A percentile compares a stretch with the other conserved stretches of the same genome.
These are phyloP conservation scores for Rhodeus uyekii DNA, from an alignment of 2,797 vertebrate genomes.

Conservation along the genomic window DNA sequence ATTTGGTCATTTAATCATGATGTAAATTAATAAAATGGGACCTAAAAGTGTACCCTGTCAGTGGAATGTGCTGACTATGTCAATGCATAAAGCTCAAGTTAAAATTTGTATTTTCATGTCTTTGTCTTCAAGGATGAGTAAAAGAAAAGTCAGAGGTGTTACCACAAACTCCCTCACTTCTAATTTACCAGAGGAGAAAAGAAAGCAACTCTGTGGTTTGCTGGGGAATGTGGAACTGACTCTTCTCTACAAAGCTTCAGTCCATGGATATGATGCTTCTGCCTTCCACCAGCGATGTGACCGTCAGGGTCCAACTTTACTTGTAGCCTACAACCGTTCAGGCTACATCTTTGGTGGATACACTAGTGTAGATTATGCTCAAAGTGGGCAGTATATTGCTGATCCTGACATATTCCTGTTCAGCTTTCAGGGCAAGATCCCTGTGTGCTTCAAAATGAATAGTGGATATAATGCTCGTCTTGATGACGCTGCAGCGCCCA, in stretches of 20 bases:
- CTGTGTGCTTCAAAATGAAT: conserved; percentile 47
- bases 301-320: conserved; percentile 59
- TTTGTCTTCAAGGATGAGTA: not conserved
- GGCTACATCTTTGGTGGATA: conserved; percentile 68
- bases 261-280: conserved; percentile 57
- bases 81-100: not conserved
- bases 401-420: conserved; percentile 68
- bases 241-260: conserved; percentile 66
- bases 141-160: not conserved
- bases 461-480: accelerated
- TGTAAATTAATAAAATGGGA: not conserved
- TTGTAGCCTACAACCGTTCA: conserved; percentile 65
- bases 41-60: not conserved
- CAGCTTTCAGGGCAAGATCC: conserved; percentile 45
- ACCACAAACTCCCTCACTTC: not conserved
- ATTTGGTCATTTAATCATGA: not conserved
- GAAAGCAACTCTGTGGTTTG: conserved; percentile 47
- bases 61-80: not conserved
- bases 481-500: conserved; percentile 8
- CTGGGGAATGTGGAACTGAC: conserved; percentile 49
- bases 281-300: conserved; percentile 70
- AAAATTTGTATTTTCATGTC: not conserved
- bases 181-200: conserved; percentile 42
- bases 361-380: conserved; percentile 60
- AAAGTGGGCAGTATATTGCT: not conserved